These are phyloP conservation scores for Dryobates pubescens DNA, from an alignment of 2,797 vertebrate genomes.

Conservation along the genomic window DNA sequence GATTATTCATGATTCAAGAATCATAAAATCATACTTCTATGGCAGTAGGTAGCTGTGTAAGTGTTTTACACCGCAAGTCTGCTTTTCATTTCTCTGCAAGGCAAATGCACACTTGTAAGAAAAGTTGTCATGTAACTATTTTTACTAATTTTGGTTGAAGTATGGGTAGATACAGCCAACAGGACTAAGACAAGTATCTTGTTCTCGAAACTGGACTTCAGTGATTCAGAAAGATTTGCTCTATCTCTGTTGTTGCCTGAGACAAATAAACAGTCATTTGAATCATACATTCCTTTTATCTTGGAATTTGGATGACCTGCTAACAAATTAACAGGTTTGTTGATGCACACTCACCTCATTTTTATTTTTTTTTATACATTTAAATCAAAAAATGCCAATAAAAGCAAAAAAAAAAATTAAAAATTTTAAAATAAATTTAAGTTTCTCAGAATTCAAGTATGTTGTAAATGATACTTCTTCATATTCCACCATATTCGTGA, in stretches of 20 bases:
- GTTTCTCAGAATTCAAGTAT: neutral
- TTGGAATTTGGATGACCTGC: neutral
- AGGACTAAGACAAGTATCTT: neutral
- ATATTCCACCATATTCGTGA: neutral
- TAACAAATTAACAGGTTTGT: neutral
- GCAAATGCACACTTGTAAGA: neutral
- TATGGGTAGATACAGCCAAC: neutral
- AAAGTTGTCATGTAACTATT: neutral
- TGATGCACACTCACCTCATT: neutral
- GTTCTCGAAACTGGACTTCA: neutral
- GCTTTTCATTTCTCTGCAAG: neutral
- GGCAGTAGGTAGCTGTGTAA: neutral
- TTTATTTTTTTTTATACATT: neutral
- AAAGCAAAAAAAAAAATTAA: neutral
- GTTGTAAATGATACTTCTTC: neutral
- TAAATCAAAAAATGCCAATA: neutral
- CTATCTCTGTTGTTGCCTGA: neutral
- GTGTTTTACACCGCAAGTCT: accelerated
- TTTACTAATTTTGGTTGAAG: neutral
- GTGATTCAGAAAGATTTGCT: accelerated
- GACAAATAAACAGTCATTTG: neutral
- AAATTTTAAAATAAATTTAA: neutral
- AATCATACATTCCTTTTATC: neutral
- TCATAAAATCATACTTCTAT: neutral
- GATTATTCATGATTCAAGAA: neutral